Percentiles rank a stretch among this genome's conserved stretches.
Conservation (phyloP, 2,113 vertebrate genomes). For the Cyprinodon tularosa region DNA sequence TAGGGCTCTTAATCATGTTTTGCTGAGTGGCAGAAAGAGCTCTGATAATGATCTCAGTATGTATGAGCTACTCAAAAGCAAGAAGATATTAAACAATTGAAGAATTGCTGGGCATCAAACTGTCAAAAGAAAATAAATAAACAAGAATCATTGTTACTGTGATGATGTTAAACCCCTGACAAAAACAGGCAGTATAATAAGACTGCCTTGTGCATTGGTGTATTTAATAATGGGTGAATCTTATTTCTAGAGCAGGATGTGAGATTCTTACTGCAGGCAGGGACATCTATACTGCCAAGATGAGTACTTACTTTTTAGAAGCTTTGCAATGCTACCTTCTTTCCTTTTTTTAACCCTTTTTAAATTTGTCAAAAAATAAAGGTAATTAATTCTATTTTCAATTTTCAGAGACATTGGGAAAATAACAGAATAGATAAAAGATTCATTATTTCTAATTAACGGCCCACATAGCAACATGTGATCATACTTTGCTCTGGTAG, state of each 20-base stretch:
- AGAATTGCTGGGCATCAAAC: background rate
- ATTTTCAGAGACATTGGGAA: no score
- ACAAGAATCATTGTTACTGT: background rate
- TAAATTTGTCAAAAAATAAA: no score
- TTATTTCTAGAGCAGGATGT: background rate
- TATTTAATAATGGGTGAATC: background rate
- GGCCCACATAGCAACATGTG: no score
- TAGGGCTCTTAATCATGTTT: background rate
- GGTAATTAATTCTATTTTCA: no score
- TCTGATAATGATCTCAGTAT: background rate
- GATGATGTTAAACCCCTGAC: background rate
- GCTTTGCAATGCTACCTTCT: background rate
- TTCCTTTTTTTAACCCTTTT: background rate
- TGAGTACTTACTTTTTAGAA: background rate
- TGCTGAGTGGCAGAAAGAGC: background rate
- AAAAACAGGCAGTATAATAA: background rate
- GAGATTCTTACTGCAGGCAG: background rate
- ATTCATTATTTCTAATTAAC: no score
- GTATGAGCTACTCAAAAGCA: background rate
- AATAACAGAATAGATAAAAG: no score
- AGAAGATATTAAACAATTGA: background rate
- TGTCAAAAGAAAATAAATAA: background rate
- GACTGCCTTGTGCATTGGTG: background rate
- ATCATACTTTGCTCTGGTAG: no score
- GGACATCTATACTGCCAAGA: background rate